Evolutionary conservation across 2,797 vertebrate species (phyloP), one percentile per base, ranked within the genome.

Genomic region (Picus viridis): DNA sequence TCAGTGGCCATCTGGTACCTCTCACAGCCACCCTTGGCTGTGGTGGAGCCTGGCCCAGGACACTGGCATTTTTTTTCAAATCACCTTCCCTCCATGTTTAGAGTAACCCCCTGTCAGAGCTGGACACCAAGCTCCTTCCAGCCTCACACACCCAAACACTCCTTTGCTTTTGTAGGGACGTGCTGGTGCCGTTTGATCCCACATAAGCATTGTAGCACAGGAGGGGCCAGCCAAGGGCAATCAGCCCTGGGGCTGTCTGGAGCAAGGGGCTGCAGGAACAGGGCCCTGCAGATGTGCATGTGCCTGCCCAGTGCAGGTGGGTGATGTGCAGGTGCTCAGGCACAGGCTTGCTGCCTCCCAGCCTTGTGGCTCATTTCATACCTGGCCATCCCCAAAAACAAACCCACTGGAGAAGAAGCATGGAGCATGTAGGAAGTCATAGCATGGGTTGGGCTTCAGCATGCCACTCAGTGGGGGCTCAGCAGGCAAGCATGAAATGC

Each of bases 401-500:
- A 84, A 80, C 65, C 59, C 43, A 56, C 59, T 26, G 68, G 92
- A 89, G 97, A 95, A 2, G 75, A 95, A 96, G 89, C n/a, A 5
- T 30, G 18, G 32, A 73, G 74, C 39, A 70, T 70, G 17, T 23
- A 32, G 75, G 77, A 93, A 92, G 82, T 73, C 91, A 80, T 82
- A 90, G 95, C 13, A 12, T 30, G 41, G 86, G 75, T 68, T 96
- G 96, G 88, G 94, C 93, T 88, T 86, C 59, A 86, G 41, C 2
- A 2, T 45, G 49, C 20, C 6, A 4, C 94, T 97, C 90, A 68
- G 93, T 23, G 4, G 16, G 93, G 94, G 80, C 89, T 97, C 94
- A 94, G 95, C 85, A 89, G 92, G 94, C 94, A 97, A 93, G 96
- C 96, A 95, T 78, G 93, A 96, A 97, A 96, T 96, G 97, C 83